Evolutionary conservation across 2,888 invertebrate genomes (phyloP), one percentile per base, ranked within the genome.

Genomic region (Tigriopus californicus): DNA sequence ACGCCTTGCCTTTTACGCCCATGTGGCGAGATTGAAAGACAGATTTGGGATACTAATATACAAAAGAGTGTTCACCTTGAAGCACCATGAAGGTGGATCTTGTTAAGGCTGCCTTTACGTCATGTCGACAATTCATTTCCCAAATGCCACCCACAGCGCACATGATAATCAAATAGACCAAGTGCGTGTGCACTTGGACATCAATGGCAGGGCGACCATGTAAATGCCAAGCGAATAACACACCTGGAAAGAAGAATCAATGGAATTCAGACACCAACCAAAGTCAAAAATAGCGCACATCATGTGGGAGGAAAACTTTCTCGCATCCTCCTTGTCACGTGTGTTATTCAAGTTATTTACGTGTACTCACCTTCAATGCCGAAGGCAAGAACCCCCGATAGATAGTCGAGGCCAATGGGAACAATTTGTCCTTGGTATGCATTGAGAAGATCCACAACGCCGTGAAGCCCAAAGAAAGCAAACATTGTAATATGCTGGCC

Each of bases 221-320:
- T 5, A 74, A 67, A 64, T 76, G 75, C 65, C 71, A 72, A 61
- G 66, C 68, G 65, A 76, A 76, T 6, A 75, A 67, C 47, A 75
- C 63, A 6, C 33, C 33, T 33, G 33, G 8, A 33, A 33, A n/a
- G n/a, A 33, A 33, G 33, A 33, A 33, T 33, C 33, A 33, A 5
- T 33, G 33, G 33, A 33, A 5, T 33, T 33, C 33, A 33, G 33
- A 33, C 4, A 33, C 3, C 33, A 3, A 33, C 33, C 33, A 3
- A 33, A 3, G 33, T 8, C 33, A 5, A 8, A 33, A 33, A 33
- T 33, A 33, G 33, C 33, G 8, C 33, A 8, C 33, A 33, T 33
- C 33, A 33, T 33, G 33, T 8, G 33, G 33, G 33, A 33, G 33
- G 4, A 5, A 33, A 33, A 33, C 33, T 33, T 33, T 33, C 33